These are phyloP conservation scores for Gymnocheta viridis DNA, from an alignment of 2,888 invertebrate species.

Conservation along the genomic window DNA sequence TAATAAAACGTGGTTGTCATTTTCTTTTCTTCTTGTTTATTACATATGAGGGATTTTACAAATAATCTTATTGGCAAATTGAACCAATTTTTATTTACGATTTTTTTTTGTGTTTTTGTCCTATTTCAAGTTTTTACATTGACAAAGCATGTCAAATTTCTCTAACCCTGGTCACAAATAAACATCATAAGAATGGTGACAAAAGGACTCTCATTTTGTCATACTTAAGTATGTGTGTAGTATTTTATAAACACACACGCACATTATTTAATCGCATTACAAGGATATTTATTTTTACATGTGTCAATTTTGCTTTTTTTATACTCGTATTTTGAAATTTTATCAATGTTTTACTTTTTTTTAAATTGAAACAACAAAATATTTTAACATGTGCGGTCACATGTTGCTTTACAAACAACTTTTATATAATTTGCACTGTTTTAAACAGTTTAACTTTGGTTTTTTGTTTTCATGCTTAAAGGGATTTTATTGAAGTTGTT, in stretches of 20 bases:
- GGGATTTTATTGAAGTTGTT: slow-evolving; percentile 20
- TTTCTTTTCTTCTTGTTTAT: slow-evolving; percentile 28
- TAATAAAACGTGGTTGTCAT: slow-evolving; percentile 66
- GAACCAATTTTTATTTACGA: slow-evolving; percentile 66
- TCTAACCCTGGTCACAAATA: slow-evolving; percentile 63
- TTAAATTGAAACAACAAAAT: slow-evolving; percentile 25
- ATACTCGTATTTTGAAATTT: slow-evolving; percentile 4
- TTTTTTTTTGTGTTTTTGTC: slow-evolving; percentile 3
- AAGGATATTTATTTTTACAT: slow-evolving; percentile 36
- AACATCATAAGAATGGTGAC: slow-evolving; percentile 51
- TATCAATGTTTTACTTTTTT: no score
- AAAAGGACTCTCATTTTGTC: slow-evolving; percentile 44
- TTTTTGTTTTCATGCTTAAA: slow-evolving; percentile 24
- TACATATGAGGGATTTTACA: slow-evolving; percentile 49
- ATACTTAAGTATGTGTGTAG: background rate
- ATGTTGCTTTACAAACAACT: slow-evolving; percentile 57
- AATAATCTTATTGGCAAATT: slow-evolving; percentile 69
- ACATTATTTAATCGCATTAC: slow-evolving; percentile 68
- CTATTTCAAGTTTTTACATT: slow-evolving; percentile 43
- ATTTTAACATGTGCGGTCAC: slow-evolving; percentile 69
- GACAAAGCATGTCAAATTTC: slow-evolving; percentile 65
- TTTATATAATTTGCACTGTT: slow-evolving; percentile 43
- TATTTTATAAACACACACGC: slow-evolving; percentile 57
- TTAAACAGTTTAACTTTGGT: slow-evolving; percentile 41
- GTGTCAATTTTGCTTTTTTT: slow-evolving; percentile 24